A percentile compares a stretch with the other conserved stretches of the same genome.
Conservation (phyloP, 2,888 invertebrate species). For the Halictus ligatus region DNA sequence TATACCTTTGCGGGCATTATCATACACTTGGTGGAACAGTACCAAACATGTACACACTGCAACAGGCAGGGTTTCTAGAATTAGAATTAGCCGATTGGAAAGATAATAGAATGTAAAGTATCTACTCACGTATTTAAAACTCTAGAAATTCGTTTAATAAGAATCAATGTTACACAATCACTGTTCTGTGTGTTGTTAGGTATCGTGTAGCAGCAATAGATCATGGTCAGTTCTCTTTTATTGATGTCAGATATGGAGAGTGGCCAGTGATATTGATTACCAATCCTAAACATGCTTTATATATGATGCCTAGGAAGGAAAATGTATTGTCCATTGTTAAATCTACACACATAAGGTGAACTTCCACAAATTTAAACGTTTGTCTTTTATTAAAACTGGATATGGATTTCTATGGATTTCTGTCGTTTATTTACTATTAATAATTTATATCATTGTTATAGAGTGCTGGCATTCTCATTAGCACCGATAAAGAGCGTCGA, state of each 20-base stretch:
- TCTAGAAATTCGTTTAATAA: neutral
- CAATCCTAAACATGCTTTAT: constrained; percentile 95
- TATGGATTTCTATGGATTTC: neutral
- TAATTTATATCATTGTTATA: constrained; percentile 79
- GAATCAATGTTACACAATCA: neutral
- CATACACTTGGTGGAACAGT: constrained; percentile 93
- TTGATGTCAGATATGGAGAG: constrained; percentile 89
- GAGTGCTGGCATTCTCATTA: constrained; percentile 92
- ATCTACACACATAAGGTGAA: constrained; percentile 92
- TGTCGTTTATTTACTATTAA: neutral
- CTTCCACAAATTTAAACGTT: constrained; percentile 35
- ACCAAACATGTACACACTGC: constrained; percentile 94
- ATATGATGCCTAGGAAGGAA: constrained; percentile 90
- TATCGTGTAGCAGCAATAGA: constrained; percentile 94
- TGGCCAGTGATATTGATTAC: constrained; percentile 95
- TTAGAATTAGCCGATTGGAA: constrained; percentile 97
- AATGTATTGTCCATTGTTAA: constrained; percentile 88
- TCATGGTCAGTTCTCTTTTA: constrained; percentile 94
- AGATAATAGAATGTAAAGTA: constrained; percentile 91
- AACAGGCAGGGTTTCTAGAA: constrained; percentile 93
- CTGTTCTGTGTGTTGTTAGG: constrained; percentile 81
- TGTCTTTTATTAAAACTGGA: constrained; percentile 11
- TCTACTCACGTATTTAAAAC: constrained; percentile 31
- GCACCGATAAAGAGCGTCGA: constrained; percentile 88
- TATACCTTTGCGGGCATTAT: constrained; percentile 95